phyloP scores from a whole-genome alignment of 2,113 vertebrate species.

The Polyodon spathula region DNA sequence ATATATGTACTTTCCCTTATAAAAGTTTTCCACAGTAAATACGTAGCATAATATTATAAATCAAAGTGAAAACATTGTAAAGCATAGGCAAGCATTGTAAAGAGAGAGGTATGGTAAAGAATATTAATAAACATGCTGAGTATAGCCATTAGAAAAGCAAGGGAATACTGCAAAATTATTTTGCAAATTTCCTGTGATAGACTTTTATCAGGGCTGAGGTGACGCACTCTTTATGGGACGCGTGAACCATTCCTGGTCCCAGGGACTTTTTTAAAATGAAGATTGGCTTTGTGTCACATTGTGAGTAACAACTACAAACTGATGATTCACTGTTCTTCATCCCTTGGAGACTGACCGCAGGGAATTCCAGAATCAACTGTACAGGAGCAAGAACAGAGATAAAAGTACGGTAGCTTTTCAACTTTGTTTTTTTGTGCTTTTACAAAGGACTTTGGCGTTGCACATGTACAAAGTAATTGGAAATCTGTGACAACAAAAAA shows the following conservation, averaged over 20 bases:
- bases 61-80: too few relatives aligned
- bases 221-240: constrained; percentile 19
- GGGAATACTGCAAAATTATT: too few relatives aligned
- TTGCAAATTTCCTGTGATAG: too few relatives aligned
- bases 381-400: constrained; percentile 35
- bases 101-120: too few relatives aligned
- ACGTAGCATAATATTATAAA: too few relatives aligned
- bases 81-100: too few relatives aligned
- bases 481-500: constrained; percentile 36
- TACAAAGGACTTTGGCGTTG: constrained; percentile 34
- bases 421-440: constrained; percentile 46
- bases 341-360: constrained; percentile 15
- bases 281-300: constrained; percentile 27
- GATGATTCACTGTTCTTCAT: constrained; percentile 30
- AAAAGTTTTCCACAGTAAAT: too few relatives aligned
- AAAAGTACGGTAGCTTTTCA: constrained; percentile 17
- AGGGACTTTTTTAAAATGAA: constrained; percentile 8
- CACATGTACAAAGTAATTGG: constrained; percentile 34
- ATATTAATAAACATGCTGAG: too few relatives aligned
- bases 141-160: too few relatives aligned
- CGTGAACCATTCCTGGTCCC: constrained; percentile 31
- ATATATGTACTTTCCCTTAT: too few relatives aligned
- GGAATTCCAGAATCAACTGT: constrained; percentile 34
- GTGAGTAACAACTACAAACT: constrained; percentile 57
- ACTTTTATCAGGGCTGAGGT: background rate